A percentile compares a stretch with the other conserved stretches of the same genome.
These are phyloP conservation scores for Euwallacea similis DNA, from an alignment of 1,140 invertebrate genomes.

Conservation along the genomic window DNA sequence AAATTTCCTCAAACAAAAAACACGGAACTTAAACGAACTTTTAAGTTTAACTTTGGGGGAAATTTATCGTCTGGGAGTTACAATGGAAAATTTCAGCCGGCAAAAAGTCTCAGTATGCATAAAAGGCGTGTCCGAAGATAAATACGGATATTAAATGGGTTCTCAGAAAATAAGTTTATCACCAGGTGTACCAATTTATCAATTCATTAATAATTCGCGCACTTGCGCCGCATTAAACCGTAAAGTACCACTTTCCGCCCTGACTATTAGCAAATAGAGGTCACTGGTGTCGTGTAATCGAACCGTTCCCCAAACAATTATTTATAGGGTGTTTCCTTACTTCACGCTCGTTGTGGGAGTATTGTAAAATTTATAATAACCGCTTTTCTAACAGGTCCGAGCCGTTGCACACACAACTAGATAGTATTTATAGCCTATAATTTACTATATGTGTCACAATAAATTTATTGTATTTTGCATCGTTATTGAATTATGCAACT, in stretches of 20 bases:
- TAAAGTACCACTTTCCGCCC: no score
- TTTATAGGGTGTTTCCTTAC: constrained; percentile 22
- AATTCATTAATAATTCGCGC: no score
- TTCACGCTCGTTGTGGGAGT: constrained; percentile 14
- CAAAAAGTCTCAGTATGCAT: constrained; percentile 5
- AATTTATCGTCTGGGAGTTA: constrained; percentile 3
- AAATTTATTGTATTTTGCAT: constrained; percentile 31
- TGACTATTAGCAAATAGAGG: constrained; percentile 13
- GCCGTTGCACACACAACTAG: constrained; percentile 21
- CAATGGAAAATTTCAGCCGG: constrained; percentile 1
- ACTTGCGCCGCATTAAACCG: no score
- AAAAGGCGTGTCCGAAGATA: constrained; percentile 1
- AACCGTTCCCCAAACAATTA: constrained; percentile 18
- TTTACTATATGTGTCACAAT: constrained; percentile 30
- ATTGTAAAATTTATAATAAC: constrained; percentile 32
- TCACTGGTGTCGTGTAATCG: constrained; percentile 14
- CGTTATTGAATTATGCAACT: constrained; percentile 29
- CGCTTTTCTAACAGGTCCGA: constrained; percentile 19
- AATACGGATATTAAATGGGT: no score
- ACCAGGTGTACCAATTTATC: no score
- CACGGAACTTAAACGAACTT: constrained; percentile 8
- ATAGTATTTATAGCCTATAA: constrained; percentile 26
- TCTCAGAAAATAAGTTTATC: no score
- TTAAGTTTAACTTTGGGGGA: constrained; percentile 8
- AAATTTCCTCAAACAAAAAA: constrained; percentile 11